Base-by-base conservation (phyloP, 2,113 vertebrate species). In the Scophthalmus maximus region DNA sequence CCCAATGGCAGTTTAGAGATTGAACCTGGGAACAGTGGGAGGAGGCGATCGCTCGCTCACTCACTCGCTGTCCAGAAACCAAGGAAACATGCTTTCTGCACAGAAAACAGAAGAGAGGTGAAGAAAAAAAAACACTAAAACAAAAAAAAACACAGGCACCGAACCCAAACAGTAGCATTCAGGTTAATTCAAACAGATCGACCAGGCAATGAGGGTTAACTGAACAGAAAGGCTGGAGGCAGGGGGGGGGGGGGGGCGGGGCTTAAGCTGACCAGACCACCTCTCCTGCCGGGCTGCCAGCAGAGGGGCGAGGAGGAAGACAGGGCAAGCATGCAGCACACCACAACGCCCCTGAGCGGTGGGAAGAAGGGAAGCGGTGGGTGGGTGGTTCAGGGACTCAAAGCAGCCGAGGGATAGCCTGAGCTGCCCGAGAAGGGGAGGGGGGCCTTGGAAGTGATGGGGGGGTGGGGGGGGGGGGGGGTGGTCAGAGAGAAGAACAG, bases 281-380 rank as follows among this genome's bases (percentile, higher is more conserved):
- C 66, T 42, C 62, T 68, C 68, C 22, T 56, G 50, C 66, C 12
- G 27, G 71, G 50, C 69, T 46, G 69, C 78, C 85, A 83, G 79
- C 84, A 65, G 82, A 71, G 79, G 66, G 81, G 76, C 65, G 57
- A 85, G 84, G 89, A 92, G 89, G 90, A 87, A 88, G 91, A 88
- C 91, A 92, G 92, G 91, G 91, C 91, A 91, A 93, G 91, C 92
- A 92, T 90, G 89, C 91, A 90, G 87, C 81, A 89, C 88, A 69
- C 83, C 83, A 79, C 84, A 81, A 76, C 60, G 70, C 79, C 82
- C 68, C 53, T 14, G 57, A 83, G 60, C 65, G 60, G 51, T 53
- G 59, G 76, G 78, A 68, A 72, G 60, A 36, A 18, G 25, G 49
- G 53, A 6, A 34, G 53, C 30, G n/a, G 1, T 2, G 0, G 17